Evolutionary conservation across 2,113 vertebrate species (phyloP).

Genomic region (Nothobranchius kuhntae): DNA sequence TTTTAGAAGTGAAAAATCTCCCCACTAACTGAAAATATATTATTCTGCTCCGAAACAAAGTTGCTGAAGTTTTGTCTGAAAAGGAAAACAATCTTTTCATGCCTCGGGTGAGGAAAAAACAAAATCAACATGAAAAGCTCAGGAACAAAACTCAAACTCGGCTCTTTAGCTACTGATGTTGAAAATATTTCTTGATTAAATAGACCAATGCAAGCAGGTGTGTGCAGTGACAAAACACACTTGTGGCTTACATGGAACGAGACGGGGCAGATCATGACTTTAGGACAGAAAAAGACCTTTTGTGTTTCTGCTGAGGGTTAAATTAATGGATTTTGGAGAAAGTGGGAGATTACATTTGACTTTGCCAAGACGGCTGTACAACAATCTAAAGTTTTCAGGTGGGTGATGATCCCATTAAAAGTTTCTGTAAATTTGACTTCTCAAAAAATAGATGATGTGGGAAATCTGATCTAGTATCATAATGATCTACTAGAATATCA

Average conservation of each 20-base stretch:
- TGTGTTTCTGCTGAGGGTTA: no score
- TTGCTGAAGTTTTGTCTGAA: slow-evolving; percentile 4
- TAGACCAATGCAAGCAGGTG: slow-evolving; percentile 43
- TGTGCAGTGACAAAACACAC: slow-evolving; percentile 24
- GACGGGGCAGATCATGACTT: background rate
- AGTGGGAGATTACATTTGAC: no score
- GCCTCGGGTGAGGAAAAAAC: slow-evolving; percentile 21
- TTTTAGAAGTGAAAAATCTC: slow-evolving; percentile 26
- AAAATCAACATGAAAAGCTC: slow-evolving; percentile 10
- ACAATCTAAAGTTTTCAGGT: no score
- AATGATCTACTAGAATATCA: no score
- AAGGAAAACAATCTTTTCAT: background rate
- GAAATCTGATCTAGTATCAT: no score
- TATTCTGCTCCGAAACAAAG: background rate
- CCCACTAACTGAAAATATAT: slow-evolving; percentile 16
- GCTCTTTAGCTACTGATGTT: slow-evolving; percentile 35
- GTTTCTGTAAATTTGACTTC: no score
- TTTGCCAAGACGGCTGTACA: no score
- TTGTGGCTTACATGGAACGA: slow-evolving; percentile 9
- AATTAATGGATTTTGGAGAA: no score
- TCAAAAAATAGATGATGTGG: no score
- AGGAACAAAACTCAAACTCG: slow-evolving; percentile 12
- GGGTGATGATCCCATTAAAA: no score
- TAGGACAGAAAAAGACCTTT: background rate
- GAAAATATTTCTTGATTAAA: slow-evolving; percentile 54